Evolutionary conservation across 2,888 invertebrate genomes (phyloP).

Genomic region (Nebria salina): DNA sequence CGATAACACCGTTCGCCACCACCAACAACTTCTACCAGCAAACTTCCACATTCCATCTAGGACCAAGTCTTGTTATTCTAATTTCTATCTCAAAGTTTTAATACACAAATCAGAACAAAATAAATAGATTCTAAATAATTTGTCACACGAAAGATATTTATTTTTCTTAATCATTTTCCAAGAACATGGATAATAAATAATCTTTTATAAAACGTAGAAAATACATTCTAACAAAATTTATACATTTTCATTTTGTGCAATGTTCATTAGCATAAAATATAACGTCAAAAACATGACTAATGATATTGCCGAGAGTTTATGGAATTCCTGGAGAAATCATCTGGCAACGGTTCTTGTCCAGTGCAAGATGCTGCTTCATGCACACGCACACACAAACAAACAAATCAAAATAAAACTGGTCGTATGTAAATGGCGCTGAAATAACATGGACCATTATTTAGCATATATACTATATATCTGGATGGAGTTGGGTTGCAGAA

Average conservation of each 20-base stretch:
- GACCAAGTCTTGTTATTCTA: not conserved
- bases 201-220: not conserved
- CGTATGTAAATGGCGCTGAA: not conserved
- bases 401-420: not conserved
- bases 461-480: not conserved
- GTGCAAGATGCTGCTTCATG: not conserved
- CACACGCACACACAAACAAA: not conserved
- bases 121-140: no score
- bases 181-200: not conserved
- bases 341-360: not conserved
- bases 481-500: not conserved
- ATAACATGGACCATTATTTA: not conserved
- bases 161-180: not conserved
- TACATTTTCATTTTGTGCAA: not conserved
- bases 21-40: not conserved
- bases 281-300: not conserved
- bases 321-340: slow-evolving; percentile 1
- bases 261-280: slow-evolving; percentile 1
- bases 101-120: not conserved
- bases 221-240: not conserved
- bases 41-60: not conserved
- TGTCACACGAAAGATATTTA: not conserved
- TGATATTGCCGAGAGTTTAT: not conserved
- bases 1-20: not conserved
- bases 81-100: not conserved